Conservation (phyloP, 2,888 invertebrate genomes). For the Ochlodes sylvanus region DNA sequence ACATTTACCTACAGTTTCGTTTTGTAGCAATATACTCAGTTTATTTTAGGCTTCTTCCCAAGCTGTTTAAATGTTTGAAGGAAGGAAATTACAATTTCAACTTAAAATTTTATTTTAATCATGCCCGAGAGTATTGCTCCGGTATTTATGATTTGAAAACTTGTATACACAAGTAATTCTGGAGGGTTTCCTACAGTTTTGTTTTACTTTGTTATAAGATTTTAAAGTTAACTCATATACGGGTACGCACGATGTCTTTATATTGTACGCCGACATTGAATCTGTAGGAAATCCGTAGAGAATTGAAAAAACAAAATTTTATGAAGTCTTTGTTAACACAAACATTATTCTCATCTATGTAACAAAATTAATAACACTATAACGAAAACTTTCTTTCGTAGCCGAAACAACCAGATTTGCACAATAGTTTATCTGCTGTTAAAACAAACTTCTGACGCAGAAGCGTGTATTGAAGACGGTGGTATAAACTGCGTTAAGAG, state of each 20-base stretch:
- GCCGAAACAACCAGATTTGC: neutral
- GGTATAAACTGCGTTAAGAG: constrained; percentile 8
- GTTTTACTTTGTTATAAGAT: no score
- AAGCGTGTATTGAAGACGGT: neutral
- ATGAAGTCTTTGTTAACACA: no score
- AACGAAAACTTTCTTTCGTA: no score
- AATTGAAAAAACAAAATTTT: no score
- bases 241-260: no score
- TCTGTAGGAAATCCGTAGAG: no score
- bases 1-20: constrained; percentile 12
- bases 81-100: constrained; percentile 2
- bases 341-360: no score
- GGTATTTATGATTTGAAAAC: neutral
- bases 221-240: no score
- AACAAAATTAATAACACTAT: no score
- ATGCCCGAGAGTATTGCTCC: neutral
- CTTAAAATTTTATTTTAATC: constrained; percentile 2
- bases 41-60: constrained; percentile 6
- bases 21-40: constrained; percentile 15
- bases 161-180: neutral
- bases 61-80: constrained; percentile 7
- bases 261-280: no score
- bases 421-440: neutral
- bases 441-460: neutral
- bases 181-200: no score